Evolutionary conservation across 1,140 invertebrate genomes (phyloP).

Genomic region (Globodera rostochiensis): DNA sequence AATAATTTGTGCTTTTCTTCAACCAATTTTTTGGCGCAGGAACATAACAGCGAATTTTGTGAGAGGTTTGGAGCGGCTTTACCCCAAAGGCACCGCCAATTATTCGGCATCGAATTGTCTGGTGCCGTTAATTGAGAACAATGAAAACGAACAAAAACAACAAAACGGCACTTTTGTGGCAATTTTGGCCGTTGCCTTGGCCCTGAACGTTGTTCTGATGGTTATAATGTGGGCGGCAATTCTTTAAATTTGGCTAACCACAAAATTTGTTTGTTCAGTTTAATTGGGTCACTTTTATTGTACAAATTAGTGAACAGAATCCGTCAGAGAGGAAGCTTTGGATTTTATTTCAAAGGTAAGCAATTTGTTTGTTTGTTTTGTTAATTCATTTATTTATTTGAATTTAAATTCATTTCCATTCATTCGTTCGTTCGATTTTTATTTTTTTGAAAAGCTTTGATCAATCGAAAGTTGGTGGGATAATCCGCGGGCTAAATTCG

Average conservation of each 20-base stretch:
- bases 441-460: too few species aligned
- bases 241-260: too few species aligned
- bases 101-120: neutral
- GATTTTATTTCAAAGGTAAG: neutral
- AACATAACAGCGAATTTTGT: slow-evolving; percentile 2
- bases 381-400: too few species aligned
- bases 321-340: neutral
- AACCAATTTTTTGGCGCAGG: neutral
- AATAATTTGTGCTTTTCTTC: neutral
- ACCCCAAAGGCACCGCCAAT: neutral
- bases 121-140: neutral
- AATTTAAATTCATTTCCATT: too few species aligned
- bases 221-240: neutral
- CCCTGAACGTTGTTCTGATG: neutral
- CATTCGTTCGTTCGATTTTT: too few species aligned
- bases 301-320: neutral
- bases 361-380: too few species aligned
- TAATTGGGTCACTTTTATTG: neutral
- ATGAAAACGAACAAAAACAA: neutral
- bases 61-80: neutral
- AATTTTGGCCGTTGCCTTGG: neutral
- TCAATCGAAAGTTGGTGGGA: too few species aligned
- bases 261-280: neutral
- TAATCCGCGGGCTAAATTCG: too few species aligned
- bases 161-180: neutral